These are phyloP conservation scores for Sebastolobus alascanus DNA, from an alignment of 2,797 vertebrate species.

Conservation along the genomic window DNA sequence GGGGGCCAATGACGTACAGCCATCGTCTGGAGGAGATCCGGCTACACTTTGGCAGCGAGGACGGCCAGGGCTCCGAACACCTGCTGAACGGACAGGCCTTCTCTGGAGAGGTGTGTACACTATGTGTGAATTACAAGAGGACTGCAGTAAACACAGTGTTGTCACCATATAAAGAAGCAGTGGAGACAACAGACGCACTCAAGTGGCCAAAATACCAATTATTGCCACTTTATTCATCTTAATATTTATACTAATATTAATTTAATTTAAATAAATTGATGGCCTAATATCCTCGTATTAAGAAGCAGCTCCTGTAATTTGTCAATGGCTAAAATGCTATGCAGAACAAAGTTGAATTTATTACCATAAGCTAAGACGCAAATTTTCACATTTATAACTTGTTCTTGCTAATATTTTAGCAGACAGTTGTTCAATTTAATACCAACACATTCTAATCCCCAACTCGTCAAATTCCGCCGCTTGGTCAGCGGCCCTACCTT, in stretches of 20 bases:
- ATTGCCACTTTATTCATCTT: not conserved
- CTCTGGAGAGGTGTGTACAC: slow-evolving; percentile 92
- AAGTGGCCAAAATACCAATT: not conserved
- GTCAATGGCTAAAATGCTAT: not conserved
- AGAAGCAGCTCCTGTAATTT: not conserved
- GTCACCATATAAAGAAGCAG: not conserved
- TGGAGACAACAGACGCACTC: not conserved
- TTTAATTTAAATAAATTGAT: not conserved
- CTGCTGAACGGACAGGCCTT: slow-evolving; percentile 98
- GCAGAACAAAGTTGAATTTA: not conserved
- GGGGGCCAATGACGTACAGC: slow-evolving; percentile 97
- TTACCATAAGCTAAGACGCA: not conserved
- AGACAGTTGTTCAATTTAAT: not conserved
- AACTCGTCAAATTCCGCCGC: too few species aligned
- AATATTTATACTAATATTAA: not conserved
- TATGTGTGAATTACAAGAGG: not conserved
- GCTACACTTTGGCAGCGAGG: slow-evolving; percentile 97
- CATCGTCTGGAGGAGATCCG: slow-evolving; percentile 98
- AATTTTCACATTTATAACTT: not conserved
- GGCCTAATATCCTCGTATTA: not conserved
- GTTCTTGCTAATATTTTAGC: not conserved
- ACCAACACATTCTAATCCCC: too few species aligned
- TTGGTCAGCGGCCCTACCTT: too few species aligned
- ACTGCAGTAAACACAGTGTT: not conserved
- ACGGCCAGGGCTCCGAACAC: slow-evolving; percentile 96